Evolutionary conservation across 2,888 invertebrate genomes (phyloP).

Genomic region (Petrophora chlorosata): DNA sequence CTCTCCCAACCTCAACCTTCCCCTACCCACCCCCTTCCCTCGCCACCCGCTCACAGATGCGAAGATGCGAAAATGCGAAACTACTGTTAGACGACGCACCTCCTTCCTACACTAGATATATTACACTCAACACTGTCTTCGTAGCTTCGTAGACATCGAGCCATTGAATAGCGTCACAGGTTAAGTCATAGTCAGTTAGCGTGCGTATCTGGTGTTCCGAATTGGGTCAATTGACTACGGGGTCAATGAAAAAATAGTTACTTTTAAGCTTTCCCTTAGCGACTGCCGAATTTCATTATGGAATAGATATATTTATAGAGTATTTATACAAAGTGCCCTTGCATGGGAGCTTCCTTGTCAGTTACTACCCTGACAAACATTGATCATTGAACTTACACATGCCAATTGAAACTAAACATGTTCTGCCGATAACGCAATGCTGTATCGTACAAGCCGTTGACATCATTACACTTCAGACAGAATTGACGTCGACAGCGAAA

Average conservation of each 20-base stretch:
- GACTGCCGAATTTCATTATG: slow-evolving; percentile 12
- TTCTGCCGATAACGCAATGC: neutral
- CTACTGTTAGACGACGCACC: slow-evolving; percentile 75
- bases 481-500: too few species aligned
- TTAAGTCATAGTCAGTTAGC: slow-evolving; percentile 27
- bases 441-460: neutral
- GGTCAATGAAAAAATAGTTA: slow-evolving; percentile 40
- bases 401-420: slow-evolving; percentile 6
- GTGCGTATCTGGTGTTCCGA: slow-evolving; percentile 39
- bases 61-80: slow-evolving; percentile 59
- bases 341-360: slow-evolving; percentile 11
- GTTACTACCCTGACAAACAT: neutral
- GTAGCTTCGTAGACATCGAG: slow-evolving; percentile 20
- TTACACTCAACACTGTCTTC: slow-evolving; percentile 62
- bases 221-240: slow-evolving; percentile 37
- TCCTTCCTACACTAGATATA: slow-evolving; percentile 70
- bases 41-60: slow-evolving; percentile 59
- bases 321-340: slow-evolving; percentile 13
- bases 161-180: slow-evolving; percentile 30
- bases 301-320: slow-evolving; percentile 21
- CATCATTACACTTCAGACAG: too few species aligned
- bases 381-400: slow-evolving; percentile 20
- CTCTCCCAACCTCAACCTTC: slow-evolving; percentile 65
- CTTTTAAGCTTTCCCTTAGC: slow-evolving; percentile 36
- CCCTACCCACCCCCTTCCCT: slow-evolving; percentile 44